Conservation (phyloP, 2,797 vertebrate species). For the Dendrocincla tyrannina region DNA sequence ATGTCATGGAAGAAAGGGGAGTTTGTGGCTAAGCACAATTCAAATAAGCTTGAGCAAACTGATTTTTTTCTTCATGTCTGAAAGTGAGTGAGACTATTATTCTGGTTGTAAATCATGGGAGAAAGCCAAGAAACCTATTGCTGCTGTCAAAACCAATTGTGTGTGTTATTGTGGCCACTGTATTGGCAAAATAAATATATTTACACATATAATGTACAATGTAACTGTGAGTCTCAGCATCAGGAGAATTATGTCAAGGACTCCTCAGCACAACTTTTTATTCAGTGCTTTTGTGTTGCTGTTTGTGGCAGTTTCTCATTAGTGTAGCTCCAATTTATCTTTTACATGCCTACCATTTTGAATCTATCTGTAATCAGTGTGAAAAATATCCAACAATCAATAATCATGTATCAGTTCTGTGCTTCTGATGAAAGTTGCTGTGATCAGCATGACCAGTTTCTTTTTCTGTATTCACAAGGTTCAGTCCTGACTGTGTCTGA, state of each 20-base stretch:
- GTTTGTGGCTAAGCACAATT: conserved; percentile 4
- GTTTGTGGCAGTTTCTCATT: neutral
- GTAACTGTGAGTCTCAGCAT: neutral
- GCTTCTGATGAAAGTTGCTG: neutral
- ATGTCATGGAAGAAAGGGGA: neutral
- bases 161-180: neutral
- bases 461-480: neutral
- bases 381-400: neutral
- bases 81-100: neutral
- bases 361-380: neutral
- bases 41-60: conserved; percentile 1
- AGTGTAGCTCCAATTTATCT: neutral
- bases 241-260: neutral
- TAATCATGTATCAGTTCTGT: neutral
- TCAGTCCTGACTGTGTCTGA: neutral
- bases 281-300: neutral
- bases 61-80: neutral
- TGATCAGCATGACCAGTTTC: neutral
- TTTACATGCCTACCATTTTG: neutral
- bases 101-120: neutral
- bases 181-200: neutral
- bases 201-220: neutral
- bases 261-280: neutral
- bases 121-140: neutral
- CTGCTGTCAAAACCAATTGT: neutral